Percentiles rank a stretch among this genome's conserved stretches.
Evolutionary conservation across 2,113 vertebrate genomes (phyloP).

Genomic region (Pelusios castaneus): DNA sequence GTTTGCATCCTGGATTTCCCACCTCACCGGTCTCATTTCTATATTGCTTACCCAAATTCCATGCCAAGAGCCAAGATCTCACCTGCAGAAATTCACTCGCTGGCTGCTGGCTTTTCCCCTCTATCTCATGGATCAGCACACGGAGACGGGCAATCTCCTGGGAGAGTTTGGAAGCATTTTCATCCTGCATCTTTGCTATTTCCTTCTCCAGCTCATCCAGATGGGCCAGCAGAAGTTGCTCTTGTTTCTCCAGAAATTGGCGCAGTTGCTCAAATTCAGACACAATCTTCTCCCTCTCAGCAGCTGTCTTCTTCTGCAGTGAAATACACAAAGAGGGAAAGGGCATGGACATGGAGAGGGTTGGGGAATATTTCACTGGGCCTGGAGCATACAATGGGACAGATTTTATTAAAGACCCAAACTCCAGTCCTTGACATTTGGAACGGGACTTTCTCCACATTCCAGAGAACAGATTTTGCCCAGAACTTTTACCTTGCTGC

Average conservation of each 20-base stretch:
- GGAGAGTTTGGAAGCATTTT: neutral
- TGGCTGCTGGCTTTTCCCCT: constrained; percentile 51
- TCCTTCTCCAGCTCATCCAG: constrained; percentile 60
- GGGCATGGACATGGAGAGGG: neutral
- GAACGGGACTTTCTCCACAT: neutral
- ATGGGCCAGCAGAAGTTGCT: constrained; percentile 58
- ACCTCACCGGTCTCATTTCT: too few species aligned
- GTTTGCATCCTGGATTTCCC: neutral
- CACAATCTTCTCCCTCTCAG: constrained; percentile 46
- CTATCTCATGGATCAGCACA: constrained; percentile 49
- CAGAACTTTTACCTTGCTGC: neutral
- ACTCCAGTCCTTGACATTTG: neutral
- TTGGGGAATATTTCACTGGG: neutral
- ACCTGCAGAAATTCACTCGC: constrained; percentile 65
- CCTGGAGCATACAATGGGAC: neutral
- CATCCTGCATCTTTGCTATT: constrained; percentile 27
- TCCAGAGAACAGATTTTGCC: neutral
- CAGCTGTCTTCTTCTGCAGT: constrained; percentile 2
- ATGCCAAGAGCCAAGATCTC: neutral
- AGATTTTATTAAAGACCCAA: neutral
- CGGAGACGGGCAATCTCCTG: constrained; percentile 47
- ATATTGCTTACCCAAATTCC: neutral
- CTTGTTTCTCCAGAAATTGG: constrained; percentile 66
- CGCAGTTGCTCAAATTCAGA: constrained; percentile 55
- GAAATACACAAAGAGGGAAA: neutral